Conservation (phyloP, 2,113 vertebrate species). For the Nothoprocta pentlandii region DNA sequence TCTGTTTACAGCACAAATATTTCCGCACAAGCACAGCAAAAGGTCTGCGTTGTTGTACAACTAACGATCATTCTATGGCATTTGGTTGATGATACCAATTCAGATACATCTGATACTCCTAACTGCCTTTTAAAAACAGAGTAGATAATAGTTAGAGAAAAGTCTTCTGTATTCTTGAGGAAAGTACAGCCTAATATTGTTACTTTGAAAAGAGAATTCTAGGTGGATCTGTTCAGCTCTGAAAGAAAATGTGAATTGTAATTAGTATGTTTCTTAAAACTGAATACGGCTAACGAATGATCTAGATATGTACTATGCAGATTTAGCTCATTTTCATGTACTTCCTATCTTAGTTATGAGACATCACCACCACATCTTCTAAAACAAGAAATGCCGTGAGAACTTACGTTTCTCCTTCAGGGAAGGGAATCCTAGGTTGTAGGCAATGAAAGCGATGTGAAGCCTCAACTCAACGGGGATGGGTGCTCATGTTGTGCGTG, state of each 20-base stretch:
- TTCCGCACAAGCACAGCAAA: background rate
- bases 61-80: background rate
- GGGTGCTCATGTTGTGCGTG: constrained; percentile 44
- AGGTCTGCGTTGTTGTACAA: background rate
- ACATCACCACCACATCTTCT: background rate
- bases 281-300: background rate
- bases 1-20: background rate
- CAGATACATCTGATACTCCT: background rate
- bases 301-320: background rate
- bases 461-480: constrained; percentile 52
- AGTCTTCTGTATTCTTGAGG: background rate
- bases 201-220: background rate
- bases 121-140: background rate
- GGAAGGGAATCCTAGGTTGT: constrained; percentile 51
- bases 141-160: background rate
- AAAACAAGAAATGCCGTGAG: constrained; percentile 50
- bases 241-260: background rate
- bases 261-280: background rate
- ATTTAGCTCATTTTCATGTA: background rate
- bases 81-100: constrained; percentile 14
- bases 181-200: background rate
- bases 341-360: background rate
- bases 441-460: constrained; percentile 39
- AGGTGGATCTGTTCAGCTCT: background rate
- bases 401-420: constrained; percentile 78